Percentiles rank a stretch among this genome's conserved stretches.
Evolutionary conservation across 2,113 vertebrate genomes (phyloP).

Genomic region (Otocyon megalotis): DNA sequence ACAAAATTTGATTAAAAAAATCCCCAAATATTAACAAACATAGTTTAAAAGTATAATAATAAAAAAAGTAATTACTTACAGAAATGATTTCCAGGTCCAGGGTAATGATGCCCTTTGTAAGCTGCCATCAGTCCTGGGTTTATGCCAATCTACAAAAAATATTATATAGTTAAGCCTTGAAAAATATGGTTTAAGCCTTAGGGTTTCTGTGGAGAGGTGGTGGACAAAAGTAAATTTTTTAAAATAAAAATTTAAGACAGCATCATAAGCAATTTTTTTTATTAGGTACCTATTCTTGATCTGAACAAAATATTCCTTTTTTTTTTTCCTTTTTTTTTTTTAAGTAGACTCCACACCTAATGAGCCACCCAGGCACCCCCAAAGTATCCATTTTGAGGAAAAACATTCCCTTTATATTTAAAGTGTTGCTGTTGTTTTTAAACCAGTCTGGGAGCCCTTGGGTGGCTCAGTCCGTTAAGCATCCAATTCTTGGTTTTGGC

Average conservation of each 20-base stretch:
- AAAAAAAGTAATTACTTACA: slow-evolving; percentile 89
- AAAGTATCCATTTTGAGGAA: not conserved
- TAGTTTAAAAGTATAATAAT: slow-evolving; percentile 16
- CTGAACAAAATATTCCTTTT: not conserved
- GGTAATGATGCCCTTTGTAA: slow-evolving; percentile 98
- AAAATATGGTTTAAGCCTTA: not conserved
- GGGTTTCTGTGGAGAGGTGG: not conserved
- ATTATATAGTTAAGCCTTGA: slow-evolving; percentile 37
- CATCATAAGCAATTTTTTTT: not conserved
- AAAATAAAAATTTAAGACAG: not conserved
- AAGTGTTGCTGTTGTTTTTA: not conserved
- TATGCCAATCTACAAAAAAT: slow-evolving; percentile 94
- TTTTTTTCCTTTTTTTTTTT: not conserved
- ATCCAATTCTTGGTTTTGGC: not conserved
- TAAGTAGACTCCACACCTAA: not conserved
- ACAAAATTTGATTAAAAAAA: not conserved
- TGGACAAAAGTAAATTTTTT: not conserved
- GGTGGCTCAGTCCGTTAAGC: not conserved
- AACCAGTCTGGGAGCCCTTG: not conserved
- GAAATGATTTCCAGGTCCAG: slow-evolving; percentile 98
- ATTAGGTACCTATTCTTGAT: not conserved
- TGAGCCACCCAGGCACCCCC: not conserved
- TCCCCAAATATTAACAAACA: not conserved
- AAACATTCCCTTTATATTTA: not conserved
- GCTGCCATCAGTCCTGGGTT: slow-evolving; percentile 99